These are phyloP conservation scores for Sebastes taczanowskii DNA, from an alignment of 2,797 vertebrate genomes.

Conservation along the genomic window DNA sequence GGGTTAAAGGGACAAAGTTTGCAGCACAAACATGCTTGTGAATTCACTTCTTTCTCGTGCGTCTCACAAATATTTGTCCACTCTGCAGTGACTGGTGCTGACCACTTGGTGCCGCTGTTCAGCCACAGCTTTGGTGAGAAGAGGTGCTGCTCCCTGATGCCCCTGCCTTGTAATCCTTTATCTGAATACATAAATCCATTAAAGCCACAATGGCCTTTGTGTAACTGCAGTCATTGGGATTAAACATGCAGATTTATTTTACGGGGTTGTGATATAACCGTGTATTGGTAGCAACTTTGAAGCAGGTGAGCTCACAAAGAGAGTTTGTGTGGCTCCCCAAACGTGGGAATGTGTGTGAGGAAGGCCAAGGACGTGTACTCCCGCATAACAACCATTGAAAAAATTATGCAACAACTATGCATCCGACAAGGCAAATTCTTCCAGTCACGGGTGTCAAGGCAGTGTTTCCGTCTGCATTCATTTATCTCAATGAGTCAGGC, in stretches of 20 bases:
- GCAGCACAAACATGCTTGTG: not conserved
- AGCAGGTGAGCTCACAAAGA: not conserved
- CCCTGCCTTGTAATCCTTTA: slow-evolving; percentile 44
- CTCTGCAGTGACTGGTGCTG: not conserved
- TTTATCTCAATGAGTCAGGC: slow-evolving; percentile 50
- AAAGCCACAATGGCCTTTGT: slow-evolving; percentile 54
- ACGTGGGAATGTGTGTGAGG: not conserved
- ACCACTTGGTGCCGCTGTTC: slow-evolving; percentile 70
- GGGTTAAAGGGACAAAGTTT: not conserved
- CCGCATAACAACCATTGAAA: not conserved
- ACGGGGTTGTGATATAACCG: slow-evolving; percentile 42
- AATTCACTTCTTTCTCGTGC: not conserved
- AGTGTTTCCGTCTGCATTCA: slow-evolving; percentile 36
- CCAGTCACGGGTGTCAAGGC: slow-evolving; percentile 26
- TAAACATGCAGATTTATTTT: slow-evolving; percentile 46
- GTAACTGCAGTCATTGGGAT: slow-evolving; percentile 57
- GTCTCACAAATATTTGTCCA: rapidly evolving
- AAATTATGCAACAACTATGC: slow-evolving; percentile 32
- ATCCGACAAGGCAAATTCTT: slow-evolving; percentile 27
- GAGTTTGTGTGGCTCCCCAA: not conserved
- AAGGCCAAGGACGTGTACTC: not conserved
- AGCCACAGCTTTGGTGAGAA: slow-evolving; percentile 15
- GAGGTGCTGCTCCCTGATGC: not conserved
- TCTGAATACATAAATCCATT: slow-evolving; percentile 50
- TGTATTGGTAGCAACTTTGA: slow-evolving; percentile 28